A percentile compares a stretch with the other conserved stretches of the same genome.
These are phyloP conservation scores for Sarotherodon lohbergeri DNA, from an alignment of 2,113 vertebrate species.

Conservation along the genomic window DNA sequence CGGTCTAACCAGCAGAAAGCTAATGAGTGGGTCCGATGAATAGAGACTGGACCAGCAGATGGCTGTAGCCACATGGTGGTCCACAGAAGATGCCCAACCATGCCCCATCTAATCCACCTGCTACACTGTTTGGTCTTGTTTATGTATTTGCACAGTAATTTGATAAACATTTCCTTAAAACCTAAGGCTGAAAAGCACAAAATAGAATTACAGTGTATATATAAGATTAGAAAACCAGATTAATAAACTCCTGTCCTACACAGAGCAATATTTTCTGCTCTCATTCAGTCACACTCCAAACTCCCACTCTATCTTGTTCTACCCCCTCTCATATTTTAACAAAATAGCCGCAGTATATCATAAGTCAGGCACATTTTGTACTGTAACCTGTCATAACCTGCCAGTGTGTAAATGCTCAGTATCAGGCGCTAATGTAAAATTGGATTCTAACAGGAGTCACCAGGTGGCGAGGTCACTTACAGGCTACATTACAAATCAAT, in stretches of 20 bases:
- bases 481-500: slow-evolving; percentile 69
- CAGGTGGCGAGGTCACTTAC: slow-evolving; percentile 62
- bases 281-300: background rate
- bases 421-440: background rate
- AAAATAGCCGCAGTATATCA: background rate
- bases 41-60: slow-evolving; percentile 61
- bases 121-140: slow-evolving; percentile 41
- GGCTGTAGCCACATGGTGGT: slow-evolving; percentile 64
- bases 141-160: slow-evolving; percentile 27
- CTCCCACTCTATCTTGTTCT: background rate
- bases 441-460: slow-evolving; percentile 36
- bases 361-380: background rate
- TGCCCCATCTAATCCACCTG: slow-evolving; percentile 56
- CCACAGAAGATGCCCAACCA: slow-evolving; percentile 51
- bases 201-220: background rate
- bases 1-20: slow-evolving; percentile 48
- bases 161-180: background rate
- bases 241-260: background rate
- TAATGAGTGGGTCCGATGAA: slow-evolving; percentile 59
- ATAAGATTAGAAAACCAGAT: background rate
- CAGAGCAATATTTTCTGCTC: background rate
- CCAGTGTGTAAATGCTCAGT: background rate
- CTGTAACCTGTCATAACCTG: background rate
- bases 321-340: background rate
- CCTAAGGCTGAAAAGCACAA: background rate